Base-by-base conservation (phyloP, 1,140 invertebrate genomes). In the Neodiprion pinetum region DNA sequence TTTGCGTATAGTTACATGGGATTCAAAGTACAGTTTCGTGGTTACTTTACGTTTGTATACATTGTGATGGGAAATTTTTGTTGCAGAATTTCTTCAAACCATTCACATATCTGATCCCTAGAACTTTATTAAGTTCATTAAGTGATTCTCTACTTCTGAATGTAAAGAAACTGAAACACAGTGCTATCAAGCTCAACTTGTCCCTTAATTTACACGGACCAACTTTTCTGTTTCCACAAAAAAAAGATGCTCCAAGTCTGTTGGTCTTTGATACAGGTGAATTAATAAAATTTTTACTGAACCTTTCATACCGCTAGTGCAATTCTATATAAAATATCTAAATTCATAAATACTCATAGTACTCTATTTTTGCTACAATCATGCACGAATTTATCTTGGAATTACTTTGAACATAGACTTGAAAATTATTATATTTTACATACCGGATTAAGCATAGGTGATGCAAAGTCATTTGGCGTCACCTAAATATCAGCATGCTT, bases 231-330 rank as follows among this genome's bases (percentile, higher is more conserved):
- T 85, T 97, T 53, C 95, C 95, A 0, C 94, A 96, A 81, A 94
- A 94, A 80, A 93, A 94, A 21, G 93, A 94, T 72, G 95, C 94
- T 8, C 93, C 94, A 0, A 95, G 94, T 85, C 89, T 95, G n/a
- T 85, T 97, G 66, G 91, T 96, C 67, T 86, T 96, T 17, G 93
- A 95, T 84, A 91, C 95, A 83, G 94, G 93, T 93, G 88, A 82
- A 70, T 70, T 73, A 5, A 67, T 65, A 53, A 61, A 72, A 71
- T 65, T 76, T 11, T 50, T 40, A 40, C 28, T 5, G 11, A 17
- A 61, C 11, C 53, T 61, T 61, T 61, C 4, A 61, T 61, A 61
- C 28, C 28, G 28, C 5, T 40, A 3, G 28, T 40, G 28, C 28
- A 40, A 40, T 40, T 40, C 2, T 40, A 5, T 40, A 40, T 40